Conservation (phyloP, 2,888 invertebrate species). For the Gisinianus flammeolus region DNA sequence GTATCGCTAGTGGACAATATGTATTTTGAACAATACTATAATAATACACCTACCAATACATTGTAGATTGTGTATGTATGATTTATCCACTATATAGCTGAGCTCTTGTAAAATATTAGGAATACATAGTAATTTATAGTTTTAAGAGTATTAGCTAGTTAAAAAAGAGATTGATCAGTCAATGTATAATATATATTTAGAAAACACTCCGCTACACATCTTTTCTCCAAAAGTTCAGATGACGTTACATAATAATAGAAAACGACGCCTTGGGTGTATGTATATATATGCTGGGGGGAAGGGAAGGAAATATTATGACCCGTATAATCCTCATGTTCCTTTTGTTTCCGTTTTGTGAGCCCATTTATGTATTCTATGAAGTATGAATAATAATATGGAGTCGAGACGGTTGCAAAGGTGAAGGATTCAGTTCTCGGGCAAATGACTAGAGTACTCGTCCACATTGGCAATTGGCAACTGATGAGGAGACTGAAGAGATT, state of each 20-base stretch:
- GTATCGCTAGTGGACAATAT: too few species aligned
- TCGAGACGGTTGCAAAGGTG: background rate
- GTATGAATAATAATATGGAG: background rate
- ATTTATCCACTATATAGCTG: too few species aligned
- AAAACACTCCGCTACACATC: background rate
- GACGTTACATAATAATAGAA: too few species aligned
- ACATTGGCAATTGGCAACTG: conserved; percentile 38
- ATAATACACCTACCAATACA: too few species aligned
- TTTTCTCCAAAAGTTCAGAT: too few species aligned
- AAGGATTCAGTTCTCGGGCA: conserved; percentile 34
- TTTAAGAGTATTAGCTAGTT: too few species aligned
- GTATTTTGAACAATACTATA: too few species aligned
- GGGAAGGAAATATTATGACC: background rate
- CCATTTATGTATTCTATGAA: background rate
- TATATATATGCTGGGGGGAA: background rate
- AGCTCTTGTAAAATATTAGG: too few species aligned
- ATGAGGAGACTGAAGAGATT: background rate
- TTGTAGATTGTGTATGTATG: too few species aligned
- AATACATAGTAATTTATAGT: too few species aligned
- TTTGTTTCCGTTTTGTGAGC: background rate
- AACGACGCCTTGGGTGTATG: too few species aligned
- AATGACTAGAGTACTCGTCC: conserved; percentile 39
- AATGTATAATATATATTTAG: background rate
- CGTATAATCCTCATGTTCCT: background rate
- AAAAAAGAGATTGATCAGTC: conserved; percentile 3